Percentiles rank a stretch among this genome's conserved stretches.
Conservation (phyloP, 2,888 invertebrate species). For the Drosophila flavopinicola region DNA sequence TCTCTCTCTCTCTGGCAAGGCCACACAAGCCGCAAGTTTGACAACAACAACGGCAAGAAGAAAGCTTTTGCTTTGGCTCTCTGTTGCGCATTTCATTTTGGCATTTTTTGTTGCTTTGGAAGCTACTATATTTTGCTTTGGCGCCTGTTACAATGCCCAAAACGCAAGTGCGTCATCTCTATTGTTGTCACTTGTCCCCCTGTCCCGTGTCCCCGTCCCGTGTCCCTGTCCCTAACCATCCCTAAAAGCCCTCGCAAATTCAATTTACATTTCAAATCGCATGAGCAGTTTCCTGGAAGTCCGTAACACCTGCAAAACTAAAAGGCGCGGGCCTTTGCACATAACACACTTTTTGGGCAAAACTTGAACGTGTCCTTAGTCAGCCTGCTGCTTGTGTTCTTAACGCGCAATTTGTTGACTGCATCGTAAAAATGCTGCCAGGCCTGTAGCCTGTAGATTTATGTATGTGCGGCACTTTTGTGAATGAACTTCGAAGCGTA, state of each 20-base stretch:
- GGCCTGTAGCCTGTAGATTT: constrained; percentile 2
- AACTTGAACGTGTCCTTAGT: not conserved
- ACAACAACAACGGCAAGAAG: not conserved
- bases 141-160: constrained; percentile 37
- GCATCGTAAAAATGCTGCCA: constrained; percentile 53
- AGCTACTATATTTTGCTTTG: constrained; percentile 21
- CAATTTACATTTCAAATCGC: constrained; percentile 64
- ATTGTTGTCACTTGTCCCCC: constrained; percentile 42
- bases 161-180: constrained; percentile 68
- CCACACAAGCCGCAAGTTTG: constrained; percentile 39
- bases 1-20: constrained; percentile 43
- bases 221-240: no score
- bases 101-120: constrained; percentile 6
- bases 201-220: not conserved
- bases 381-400: not conserved
- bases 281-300: constrained; percentile 52
- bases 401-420: constrained; percentile 49
- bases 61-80: constrained; percentile 32
- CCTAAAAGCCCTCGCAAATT: constrained; percentile 47
- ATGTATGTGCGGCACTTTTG: constrained; percentile 50
- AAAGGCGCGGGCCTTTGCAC: constrained; percentile 26
- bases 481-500: constrained; percentile 65
- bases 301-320: constrained; percentile 15
- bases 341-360: constrained; percentile 10
- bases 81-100: constrained; percentile 56